Evolutionary conservation across 1,140 invertebrate species (phyloP), one percentile per base, ranked within the genome.

Genomic region (Anoplophora glabripennis): DNA sequence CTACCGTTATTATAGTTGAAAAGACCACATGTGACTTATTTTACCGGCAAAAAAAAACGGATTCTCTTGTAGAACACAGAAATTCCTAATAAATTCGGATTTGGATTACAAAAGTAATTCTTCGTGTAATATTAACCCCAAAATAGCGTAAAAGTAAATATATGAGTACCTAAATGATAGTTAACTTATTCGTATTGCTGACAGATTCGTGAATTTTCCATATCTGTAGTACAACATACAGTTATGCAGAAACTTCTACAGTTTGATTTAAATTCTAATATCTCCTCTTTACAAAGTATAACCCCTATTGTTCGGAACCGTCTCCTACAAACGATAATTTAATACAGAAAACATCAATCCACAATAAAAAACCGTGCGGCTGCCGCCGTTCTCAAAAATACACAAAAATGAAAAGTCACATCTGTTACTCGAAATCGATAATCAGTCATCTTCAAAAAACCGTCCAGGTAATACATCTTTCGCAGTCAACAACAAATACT

Each of bases 1-100:
- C 34, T 44, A 12, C 47, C 42, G 48, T 59, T 59, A 59, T 59
- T 46, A 15, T 41, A 28, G 36, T 59, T n/a, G 15, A 59, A 59
- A 53, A 48, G 57, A 42, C 57, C 57, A 53, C 57, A 59, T 59
- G 57, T 59, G 57, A 59, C 57, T 59, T 53, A 59, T 59, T 59
- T 59, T 59, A 59, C 35, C 52, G 52, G 57, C 51, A 59, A 59
- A 53, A 59, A 57, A 59, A 53, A 46, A 14, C 47, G 48, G 51
- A 51, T 52, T 52, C 42, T 15, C 37, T 59, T 52, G 47, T 53
- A 18, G 28, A 45, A 59, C 37, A 51, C 42, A 44, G 35, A 36
- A 40, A 53, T 18, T 48, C 49, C 52, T 12, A 12, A 53, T 52
- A 57, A 45, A 53, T 40, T 53, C 21, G n/a, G 42, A 40, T n/a